These are phyloP conservation scores for Muscicapa striata DNA, from an alignment of 2,797 vertebrate genomes.

Conservation along the genomic window DNA sequence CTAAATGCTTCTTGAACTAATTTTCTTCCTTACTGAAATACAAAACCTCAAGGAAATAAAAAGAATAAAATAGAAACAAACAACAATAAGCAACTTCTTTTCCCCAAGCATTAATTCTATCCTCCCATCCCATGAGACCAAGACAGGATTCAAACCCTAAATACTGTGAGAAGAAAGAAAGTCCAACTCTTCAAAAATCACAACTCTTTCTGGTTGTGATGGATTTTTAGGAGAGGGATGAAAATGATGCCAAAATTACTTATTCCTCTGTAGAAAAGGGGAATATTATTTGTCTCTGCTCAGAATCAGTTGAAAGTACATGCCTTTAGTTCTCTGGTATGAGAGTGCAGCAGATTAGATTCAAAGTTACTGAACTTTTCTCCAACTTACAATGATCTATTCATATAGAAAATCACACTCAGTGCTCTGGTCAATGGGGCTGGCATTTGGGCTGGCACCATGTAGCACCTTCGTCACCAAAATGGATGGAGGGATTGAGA, in stretches of 20 bases:
- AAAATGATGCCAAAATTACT: not conserved
- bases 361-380: not conserved
- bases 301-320: not conserved
- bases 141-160: not conserved
- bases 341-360: not conserved
- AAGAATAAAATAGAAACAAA: not conserved
- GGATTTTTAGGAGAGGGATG: not conserved
- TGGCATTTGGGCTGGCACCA: not conserved
- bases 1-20: not conserved
- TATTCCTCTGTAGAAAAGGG: not conserved
- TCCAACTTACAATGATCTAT: not conserved
- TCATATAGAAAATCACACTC: not conserved
- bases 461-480: rapidly evolving
- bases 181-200: not conserved
- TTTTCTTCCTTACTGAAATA: not conserved
- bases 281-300: not conserved
- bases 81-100: not conserved
- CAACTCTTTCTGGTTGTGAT: not conserved
- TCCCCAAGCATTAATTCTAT: not conserved
- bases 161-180: not conserved
- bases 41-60: not conserved
- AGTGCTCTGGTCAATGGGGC: not conserved
- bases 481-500: not conserved
- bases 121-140: not conserved
- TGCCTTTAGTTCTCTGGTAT: not conserved